Percentiles rank a stretch among this genome's conserved stretches.
Evolutionary conservation across 2,797 vertebrate genomes (phyloP).

Genomic region (Anguilla obscura): DNA sequence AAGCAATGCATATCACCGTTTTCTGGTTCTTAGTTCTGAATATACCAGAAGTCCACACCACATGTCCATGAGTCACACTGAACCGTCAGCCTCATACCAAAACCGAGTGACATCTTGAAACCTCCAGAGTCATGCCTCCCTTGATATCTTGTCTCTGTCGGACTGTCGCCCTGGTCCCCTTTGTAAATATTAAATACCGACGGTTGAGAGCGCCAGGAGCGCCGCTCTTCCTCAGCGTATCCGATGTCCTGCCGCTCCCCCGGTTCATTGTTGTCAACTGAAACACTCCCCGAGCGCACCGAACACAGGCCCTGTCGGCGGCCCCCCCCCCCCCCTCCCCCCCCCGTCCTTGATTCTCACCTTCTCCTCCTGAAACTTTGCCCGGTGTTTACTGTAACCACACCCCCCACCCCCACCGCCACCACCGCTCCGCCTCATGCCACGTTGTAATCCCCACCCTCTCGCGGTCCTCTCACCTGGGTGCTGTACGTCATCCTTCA

Average conservation of each 20-base stretch:
- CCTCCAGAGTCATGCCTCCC: not conserved
- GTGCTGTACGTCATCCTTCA: not conserved
- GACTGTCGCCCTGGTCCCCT: not conserved
- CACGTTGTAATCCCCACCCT: not conserved
- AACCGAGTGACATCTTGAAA: not conserved
- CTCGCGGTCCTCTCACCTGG: not conserved
- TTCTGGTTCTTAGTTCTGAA: not conserved
- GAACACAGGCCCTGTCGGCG: not conserved
- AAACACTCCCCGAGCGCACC: not conserved
- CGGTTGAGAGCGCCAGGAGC: not conserved
- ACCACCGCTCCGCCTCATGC: not conserved
- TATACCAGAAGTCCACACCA: not conserved
- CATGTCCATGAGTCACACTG: not conserved
- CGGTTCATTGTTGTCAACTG: conserved; percentile 7
- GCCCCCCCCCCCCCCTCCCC: not conserved
- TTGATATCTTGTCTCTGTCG: not conserved
- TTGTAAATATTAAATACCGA: conserved; percentile 13
- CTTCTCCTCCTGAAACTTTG: conserved; percentile 17
- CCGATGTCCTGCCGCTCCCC: not conserved
- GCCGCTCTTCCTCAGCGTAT: not conserved
- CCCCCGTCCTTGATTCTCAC: not conserved
- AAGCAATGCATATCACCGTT: not conserved
- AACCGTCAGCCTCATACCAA: not conserved
- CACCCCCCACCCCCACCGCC: not conserved
- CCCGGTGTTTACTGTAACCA: conserved; percentile 34